These are phyloP conservation scores for Caenorhabditis auriculariae DNA, from an alignment of 2,888 invertebrate species.

Conservation along the genomic window DNA sequence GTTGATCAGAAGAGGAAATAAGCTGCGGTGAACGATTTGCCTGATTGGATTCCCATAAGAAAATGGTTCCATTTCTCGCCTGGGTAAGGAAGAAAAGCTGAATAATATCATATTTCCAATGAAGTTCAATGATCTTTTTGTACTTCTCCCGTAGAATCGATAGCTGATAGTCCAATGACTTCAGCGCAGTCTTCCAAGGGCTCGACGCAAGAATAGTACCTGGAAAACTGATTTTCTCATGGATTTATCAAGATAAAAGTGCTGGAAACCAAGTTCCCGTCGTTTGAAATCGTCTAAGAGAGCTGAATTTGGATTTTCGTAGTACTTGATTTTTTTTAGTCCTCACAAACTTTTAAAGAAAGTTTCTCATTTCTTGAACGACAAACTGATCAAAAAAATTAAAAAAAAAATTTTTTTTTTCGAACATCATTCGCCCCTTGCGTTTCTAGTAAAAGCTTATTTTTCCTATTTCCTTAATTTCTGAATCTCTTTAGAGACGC, in stretches of 20 bases:
- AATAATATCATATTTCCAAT: not conserved
- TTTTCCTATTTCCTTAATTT: too few relatives aligned
- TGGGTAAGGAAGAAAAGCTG: slow-evolving; percentile 28
- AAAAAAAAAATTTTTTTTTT: not conserved
- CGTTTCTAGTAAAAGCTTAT: too few relatives aligned
- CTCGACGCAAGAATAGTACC: slow-evolving; percentile 46
- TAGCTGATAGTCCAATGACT: slow-evolving; percentile 52
- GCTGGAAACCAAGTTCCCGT: too few relatives aligned
- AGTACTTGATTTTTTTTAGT: too few relatives aligned
- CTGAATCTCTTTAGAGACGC: too few relatives aligned
- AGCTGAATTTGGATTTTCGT: too few relatives aligned
- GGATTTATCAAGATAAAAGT: not conserved
- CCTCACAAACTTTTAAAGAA: too few relatives aligned
- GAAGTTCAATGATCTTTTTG: not conserved
- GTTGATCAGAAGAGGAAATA: slow-evolving; percentile 11
- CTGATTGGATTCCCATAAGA: slow-evolving; percentile 28
- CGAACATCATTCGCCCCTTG: too few relatives aligned
- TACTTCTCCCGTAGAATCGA: slow-evolving; percentile 39
- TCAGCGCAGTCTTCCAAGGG: slow-evolving; percentile 50
- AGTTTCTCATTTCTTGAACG: too few relatives aligned
- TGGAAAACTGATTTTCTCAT: slow-evolving; percentile 8
- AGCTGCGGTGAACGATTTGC: slow-evolving; percentile 14
- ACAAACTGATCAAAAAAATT: too few relatives aligned
- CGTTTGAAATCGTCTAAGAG: too few relatives aligned
- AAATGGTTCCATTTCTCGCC: slow-evolving; percentile 26